Evolutionary conservation across 2,113 vertebrate genomes (phyloP), one percentile per base, ranked within the genome.

Genomic region (Barbus barbus): DNA sequence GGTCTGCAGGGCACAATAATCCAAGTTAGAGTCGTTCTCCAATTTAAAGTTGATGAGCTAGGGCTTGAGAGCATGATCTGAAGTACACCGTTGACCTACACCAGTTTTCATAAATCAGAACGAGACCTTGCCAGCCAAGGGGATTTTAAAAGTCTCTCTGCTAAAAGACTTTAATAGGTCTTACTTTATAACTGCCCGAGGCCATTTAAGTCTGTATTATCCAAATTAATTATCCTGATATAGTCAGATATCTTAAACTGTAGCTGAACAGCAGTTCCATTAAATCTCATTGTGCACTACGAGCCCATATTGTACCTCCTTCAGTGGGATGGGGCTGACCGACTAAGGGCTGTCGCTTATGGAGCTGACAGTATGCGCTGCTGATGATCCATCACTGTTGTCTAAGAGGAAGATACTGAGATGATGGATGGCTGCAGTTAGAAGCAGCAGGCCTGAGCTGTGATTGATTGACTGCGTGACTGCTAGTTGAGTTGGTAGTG

Each of bases 351-450:
- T 56, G 73, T 86, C 83, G 87, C 89, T 86, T 87, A 91, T 86
- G 88, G 85, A 65, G 84, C 84, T 81, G 86, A 89, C 88, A 87
- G 90, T 84, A 44, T 82, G 24, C 44, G 8, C 86, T 83, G 89
- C 89, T 85, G 83, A 83, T 84, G 87, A 92, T 91, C 90, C 89
- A 93, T 94, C 93, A 94, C 87, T 71, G 90, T 88, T 87, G 87
- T 91, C 91, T 91, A 90, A 88, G 83, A 65, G 89, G 78, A 88
- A 89, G 92, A 92, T 92, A 93, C 84, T 33, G 87, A 89, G 87
- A 92, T 93, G 92, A 93, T 87, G 89, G 90, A 93, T 92, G 91
- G 85, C 87, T 91, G 85, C 92, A 91, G 92, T 93, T 90, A 89
- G 89, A 90, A 92, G 90, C 92, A 92, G 81, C 63, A 28, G 81